Evolutionary conservation across 2,113 vertebrate genomes (phyloP), one percentile per base, ranked within the genome.

Genomic region (Noturus placidus): DNA sequence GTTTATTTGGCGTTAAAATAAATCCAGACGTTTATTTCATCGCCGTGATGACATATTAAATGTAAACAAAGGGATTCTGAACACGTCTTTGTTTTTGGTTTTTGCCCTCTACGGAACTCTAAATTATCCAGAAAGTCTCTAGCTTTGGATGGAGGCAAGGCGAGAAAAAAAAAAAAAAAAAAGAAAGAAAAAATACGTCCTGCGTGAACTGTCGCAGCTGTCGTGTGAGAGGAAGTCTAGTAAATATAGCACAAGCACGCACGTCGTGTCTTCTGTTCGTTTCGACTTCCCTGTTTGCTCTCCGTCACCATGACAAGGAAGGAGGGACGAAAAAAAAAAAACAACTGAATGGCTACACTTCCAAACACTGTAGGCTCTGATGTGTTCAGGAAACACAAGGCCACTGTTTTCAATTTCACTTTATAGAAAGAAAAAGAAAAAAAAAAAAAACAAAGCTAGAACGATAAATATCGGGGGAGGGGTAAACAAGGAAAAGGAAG

Each of bases 361-460:
- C 50, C 35, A 85, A 87, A 89, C 46, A 17, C 13, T 63, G 61
- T 59, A 27, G 69, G 57, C 69, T 87, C 59, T 79, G 61, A 63
- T 87, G 82, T 89, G 86, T 87, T 52, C 42, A 83, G 57, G 22
- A 35, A 82, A 89, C 86, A 89, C 86, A 81, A 89, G 76, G 86
- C 86, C 77, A 38, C 27, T 59, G 42, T 84, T 86, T 89, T 76
- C 22, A 85, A 82, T 87, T 87, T 83, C 78, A 87, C 74, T 82
- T 85, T 19, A 52, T 67, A 57, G 19, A 38, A 27, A 83, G 25
- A 57, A 33, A 33, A 9, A 8, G 17, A 20, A 9, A 72, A 20
- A 56, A 72, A 72, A 72, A 42, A 46, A 46, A 38, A 38, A 22
- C 33, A 33, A 33, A 9, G 17, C 25, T 46, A 27, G 22, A 77